Conservation (phyloP, 2,888 invertebrate genomes). For the Laothoe populi region DNA sequence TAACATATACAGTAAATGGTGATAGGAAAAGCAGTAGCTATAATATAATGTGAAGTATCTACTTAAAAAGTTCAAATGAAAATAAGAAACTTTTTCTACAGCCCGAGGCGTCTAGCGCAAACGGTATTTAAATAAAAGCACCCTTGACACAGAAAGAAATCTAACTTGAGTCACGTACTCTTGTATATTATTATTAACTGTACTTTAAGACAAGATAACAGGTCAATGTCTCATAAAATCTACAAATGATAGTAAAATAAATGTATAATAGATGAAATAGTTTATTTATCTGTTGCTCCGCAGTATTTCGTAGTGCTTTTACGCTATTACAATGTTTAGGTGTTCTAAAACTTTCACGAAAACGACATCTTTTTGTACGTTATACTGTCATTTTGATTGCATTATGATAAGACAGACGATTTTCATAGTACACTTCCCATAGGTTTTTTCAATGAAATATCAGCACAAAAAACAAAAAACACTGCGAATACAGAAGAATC, state of each 20-base stretch:
- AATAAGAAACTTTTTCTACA: slow-evolving; percentile 4
- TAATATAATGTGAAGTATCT: background rate
- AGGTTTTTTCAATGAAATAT: too few species aligned
- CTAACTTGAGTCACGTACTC: slow-evolving; percentile 19
- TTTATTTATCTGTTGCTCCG: background rate
- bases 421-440: too few species aligned
- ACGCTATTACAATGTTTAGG: too few species aligned
- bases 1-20: too few species aligned
- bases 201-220: background rate
- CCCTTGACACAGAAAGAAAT: slow-evolving; percentile 21
- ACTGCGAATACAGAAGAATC: too few species aligned
- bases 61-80: background rate
- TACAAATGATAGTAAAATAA: background rate
- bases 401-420: too few species aligned
- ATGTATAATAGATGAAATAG: background rate
- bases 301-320: background rate
- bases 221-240: background rate
- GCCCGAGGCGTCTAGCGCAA: background rate
- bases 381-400: too few species aligned
- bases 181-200: slow-evolving; percentile 7
- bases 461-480: too few species aligned
- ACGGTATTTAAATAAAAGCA: slow-evolving; percentile 19
- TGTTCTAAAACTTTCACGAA: too few species aligned
- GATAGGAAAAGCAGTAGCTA: background rate
- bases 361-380: too few species aligned